A percentile compares a stretch with the other conserved stretches of the same genome.
These are phyloP conservation scores for Folsomia candida DNA, from an alignment of 2,888 invertebrate species.

Conservation along the genomic window DNA sequence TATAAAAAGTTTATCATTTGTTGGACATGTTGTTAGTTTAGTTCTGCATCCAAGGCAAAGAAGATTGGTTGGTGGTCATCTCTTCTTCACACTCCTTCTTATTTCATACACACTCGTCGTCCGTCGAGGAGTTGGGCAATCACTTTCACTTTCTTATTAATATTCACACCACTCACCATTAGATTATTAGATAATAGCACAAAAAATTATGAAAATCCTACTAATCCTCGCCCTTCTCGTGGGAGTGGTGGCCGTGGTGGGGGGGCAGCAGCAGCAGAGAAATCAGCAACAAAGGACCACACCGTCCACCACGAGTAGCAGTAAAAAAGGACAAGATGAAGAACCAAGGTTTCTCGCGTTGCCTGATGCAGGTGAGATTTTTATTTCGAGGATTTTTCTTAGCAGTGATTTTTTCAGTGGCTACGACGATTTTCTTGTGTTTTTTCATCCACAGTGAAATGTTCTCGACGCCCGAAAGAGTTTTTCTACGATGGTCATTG, in stretches of 20 bases:
- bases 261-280: neutral
- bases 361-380: constrained; percentile 47
- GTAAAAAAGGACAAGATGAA: constrained; percentile 14
- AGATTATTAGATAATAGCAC: neutral
- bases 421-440: too few relatives aligned
- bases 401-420: too few relatives aligned
- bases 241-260: neutral
- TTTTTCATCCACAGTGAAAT: too few relatives aligned
- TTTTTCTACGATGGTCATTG: constrained; percentile 72
- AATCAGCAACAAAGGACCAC: neutral
- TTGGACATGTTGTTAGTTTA: neutral
- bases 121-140: neutral
- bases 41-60: neutral
- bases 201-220: constrained; percentile 2
- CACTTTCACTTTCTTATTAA: neutral
- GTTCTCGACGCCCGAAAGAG: constrained; percentile 46
- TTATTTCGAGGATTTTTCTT: too few relatives aligned
- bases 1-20: neutral
- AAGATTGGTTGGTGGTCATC: too few relatives aligned
- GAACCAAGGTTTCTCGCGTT: constrained; percentile 45
- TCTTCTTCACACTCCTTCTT: neutral
- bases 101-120: neutral
- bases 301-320: neutral
- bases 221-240: neutral
- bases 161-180: too few relatives aligned